These are phyloP conservation scores for Zaprionus bogoriensis DNA, from an alignment of 2,888 invertebrate genomes.

Conservation along the genomic window DNA sequence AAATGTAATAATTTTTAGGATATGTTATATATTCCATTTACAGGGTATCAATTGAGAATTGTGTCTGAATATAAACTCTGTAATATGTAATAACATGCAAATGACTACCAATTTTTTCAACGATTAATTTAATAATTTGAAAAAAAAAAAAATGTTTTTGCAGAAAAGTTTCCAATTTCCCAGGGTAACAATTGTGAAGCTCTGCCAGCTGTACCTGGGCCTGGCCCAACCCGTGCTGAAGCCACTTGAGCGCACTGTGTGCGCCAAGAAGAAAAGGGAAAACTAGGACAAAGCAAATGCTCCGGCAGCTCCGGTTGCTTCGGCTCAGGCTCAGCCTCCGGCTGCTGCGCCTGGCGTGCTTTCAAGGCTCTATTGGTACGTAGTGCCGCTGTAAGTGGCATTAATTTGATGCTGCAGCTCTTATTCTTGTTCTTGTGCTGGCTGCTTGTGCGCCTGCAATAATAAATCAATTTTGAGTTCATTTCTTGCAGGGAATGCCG, in stretches of 20 bases:
- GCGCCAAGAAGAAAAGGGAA: slow-evolving; percentile 8
- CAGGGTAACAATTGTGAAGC: too few species aligned
- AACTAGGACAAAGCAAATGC: background rate
- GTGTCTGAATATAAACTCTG: too few species aligned
- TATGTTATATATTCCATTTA: too few species aligned
- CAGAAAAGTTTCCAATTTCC: too few species aligned
- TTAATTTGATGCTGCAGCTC: slow-evolving; percentile 52
- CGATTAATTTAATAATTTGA: too few species aligned
- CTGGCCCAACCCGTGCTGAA: slow-evolving; percentile 50
- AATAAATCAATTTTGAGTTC: slow-evolving; percentile 67
- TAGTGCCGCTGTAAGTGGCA: slow-evolving; percentile 60
- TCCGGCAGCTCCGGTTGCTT: slow-evolving; percentile 29
- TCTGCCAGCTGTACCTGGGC: slow-evolving; percentile 30
- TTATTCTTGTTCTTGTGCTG: background rate
- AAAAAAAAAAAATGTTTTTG: too few species aligned
- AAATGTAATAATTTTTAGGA: too few species aligned
- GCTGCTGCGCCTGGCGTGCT: too few species aligned
- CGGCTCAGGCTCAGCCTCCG: slow-evolving; percentile 1
- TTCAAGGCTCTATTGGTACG: slow-evolving; percentile 40
- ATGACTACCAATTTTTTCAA: too few species aligned
- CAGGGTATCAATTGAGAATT: too few species aligned
- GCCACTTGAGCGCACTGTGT: slow-evolving; percentile 58
- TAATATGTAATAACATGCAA: too few species aligned
- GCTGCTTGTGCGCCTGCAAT: slow-evolving; percentile 37
- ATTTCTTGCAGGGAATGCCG: slow-evolving; percentile 51